A percentile compares a stretch with the other conserved stretches of the same genome.
Evolutionary conservation across 2,113 vertebrate genomes (phyloP).

Genomic region (Cichladusa arquata): DNA sequence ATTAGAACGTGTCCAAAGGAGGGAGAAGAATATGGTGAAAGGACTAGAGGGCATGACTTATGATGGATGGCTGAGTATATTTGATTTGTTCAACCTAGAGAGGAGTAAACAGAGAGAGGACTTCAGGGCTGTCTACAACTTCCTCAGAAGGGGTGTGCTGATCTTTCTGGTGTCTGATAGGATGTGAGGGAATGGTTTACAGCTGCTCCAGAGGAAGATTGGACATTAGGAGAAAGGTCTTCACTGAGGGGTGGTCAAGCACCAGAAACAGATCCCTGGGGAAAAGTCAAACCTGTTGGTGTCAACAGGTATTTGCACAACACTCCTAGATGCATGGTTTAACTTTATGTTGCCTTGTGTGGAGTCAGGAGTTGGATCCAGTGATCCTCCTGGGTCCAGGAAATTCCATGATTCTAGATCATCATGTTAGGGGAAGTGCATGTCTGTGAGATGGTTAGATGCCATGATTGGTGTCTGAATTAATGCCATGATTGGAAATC

Average conservation of each 20-base stretch:
- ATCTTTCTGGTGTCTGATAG: neutral
- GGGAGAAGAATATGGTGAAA: neutral
- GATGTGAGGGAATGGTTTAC: neutral
- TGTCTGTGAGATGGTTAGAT: neutral
- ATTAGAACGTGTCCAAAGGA: neutral
- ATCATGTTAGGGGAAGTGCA: neutral
- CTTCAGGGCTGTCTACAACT: neutral
- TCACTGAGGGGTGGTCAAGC: neutral
- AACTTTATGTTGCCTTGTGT: neutral
- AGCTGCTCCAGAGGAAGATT: neutral
- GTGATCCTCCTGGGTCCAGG: neutral
- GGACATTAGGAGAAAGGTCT: neutral
- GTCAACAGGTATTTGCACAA: neutral
- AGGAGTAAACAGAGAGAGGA: neutral
- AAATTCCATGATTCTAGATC: neutral
- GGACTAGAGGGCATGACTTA: neutral
- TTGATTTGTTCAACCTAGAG: neutral
- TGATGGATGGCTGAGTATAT: neutral
- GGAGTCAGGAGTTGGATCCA: neutral
- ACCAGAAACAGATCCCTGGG: neutral
- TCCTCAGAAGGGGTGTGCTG: neutral
- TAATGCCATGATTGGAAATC: neutral
- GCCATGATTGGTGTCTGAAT: neutral
- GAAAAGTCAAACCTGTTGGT: neutral
- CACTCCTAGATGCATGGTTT: neutral